Evolutionary conservation across 2,113 vertebrate genomes (phyloP), one percentile per base, ranked within the genome.

Genomic region (Anarrhichthys ocellatus): DNA sequence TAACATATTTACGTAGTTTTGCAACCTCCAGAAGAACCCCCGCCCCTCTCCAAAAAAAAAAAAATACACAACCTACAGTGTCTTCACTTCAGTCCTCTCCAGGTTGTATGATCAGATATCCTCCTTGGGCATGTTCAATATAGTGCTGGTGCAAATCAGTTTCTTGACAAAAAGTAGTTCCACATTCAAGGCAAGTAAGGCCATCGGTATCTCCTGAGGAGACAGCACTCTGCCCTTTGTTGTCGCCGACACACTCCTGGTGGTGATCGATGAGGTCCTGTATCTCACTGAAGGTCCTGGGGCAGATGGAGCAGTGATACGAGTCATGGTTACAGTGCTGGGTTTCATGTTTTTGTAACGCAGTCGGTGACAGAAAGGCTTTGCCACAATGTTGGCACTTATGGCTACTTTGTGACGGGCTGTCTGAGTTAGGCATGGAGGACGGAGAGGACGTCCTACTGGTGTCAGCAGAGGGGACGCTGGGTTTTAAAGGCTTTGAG

Each of bases 111-210:
- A n/a, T 82, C 24, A 83, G 78, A 61, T 70, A 83, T 15, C 48
- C 69, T 46, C 90, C 78, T 36, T 48, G 69, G 34, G 83, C 88
- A 74, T 95, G 93, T 77, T 91, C 89, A 38, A 85, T 90, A 52
- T 91, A 93, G 86, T 94, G 92, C 91, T 94, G 91, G 88, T 95
- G 94, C 79, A 95, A 87, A 74, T 93, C 91, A 2, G 65, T 80
- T 83, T 94, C 91, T 59, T 90, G 79, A 70, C 64, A 70, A 87
- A 95, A 94, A 78, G 88, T 87, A 84, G 88, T 84, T 82, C 94
- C 92, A 91, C 93, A 95, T 91, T 96, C 93, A 69, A 90, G 88
- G 78, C 94, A 94, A 20, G 85, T 90, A 80, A 93, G 86, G 81
- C 81, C 74, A 73, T 73, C 40, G 15, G 78, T 6, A 34, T 87